Evolutionary conservation across 2,797 vertebrate species (phyloP).

Genomic region (Typhlichthys subterraneus): DNA sequence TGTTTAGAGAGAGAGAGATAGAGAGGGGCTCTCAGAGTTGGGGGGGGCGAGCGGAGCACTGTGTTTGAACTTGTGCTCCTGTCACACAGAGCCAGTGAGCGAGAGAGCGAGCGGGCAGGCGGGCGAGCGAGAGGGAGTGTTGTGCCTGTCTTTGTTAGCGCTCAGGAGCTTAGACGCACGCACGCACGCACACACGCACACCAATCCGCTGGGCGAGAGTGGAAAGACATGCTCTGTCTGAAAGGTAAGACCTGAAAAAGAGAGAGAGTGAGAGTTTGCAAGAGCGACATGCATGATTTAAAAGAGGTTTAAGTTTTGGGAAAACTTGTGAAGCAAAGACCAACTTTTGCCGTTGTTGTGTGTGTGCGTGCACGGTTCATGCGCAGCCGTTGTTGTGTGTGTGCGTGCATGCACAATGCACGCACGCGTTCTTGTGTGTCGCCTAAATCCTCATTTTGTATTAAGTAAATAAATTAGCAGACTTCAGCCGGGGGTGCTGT

Average conservation of each 20-base stretch:
- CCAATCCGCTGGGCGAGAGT: slow-evolving; percentile 15
- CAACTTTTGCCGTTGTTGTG: not conserved
- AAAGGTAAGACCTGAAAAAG: slow-evolving; percentile 42
- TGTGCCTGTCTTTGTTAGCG: slow-evolving; percentile 1
- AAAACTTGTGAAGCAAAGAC: not conserved
- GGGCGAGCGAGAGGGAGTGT: not conserved
- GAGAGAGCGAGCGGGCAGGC: not conserved
- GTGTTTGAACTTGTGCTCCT: slow-evolving; percentile 47
- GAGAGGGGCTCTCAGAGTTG: too few species aligned
- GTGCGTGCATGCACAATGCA: not conserved
- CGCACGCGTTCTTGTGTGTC: not conserved
- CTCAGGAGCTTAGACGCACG: slow-evolving; percentile 12
- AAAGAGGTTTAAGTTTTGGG: not conserved
- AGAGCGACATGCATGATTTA: not conserved
- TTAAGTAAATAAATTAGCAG: too few species aligned
- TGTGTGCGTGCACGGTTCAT: not conserved
- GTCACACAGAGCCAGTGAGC: not conserved
- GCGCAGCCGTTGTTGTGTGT: not conserved
- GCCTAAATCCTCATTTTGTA: too few species aligned
- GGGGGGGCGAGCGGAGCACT: not conserved
- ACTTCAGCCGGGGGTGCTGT: not conserved
- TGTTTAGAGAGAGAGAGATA: too few species aligned
- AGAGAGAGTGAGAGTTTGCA: slow-evolving; percentile 14
- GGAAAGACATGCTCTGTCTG: slow-evolving; percentile 49
- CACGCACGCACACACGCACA: slow-evolving; percentile 4